Conservation (phyloP, 2,113 vertebrate genomes). For the Boulengeromyrus knoepffleri region DNA sequence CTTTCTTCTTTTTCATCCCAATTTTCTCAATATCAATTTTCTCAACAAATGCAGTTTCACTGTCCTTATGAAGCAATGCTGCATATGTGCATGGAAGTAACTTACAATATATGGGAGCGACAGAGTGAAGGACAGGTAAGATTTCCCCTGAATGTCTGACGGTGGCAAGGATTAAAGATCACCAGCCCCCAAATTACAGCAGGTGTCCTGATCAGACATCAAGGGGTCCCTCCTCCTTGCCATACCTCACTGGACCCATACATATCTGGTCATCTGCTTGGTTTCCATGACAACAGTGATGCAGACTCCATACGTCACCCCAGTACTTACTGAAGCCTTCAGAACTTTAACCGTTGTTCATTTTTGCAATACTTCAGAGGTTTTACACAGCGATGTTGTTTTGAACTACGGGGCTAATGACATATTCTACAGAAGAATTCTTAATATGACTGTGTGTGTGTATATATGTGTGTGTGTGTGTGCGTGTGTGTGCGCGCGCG, state of each 20-base stretch:
- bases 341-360: neutral
- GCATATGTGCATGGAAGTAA: neutral
- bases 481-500: neutral
- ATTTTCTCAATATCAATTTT: neutral
- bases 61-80: neutral
- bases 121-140: neutral
- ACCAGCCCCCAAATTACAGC: neutral
- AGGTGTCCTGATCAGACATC: neutral
- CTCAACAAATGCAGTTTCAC: neutral
- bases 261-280: neutral
- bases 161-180: neutral
- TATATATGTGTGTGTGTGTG: neutral
- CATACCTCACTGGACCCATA: neutral
- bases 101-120: neutral
- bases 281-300: neutral
- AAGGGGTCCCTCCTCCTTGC: neutral
- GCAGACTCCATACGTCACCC: neutral
- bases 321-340: neutral
- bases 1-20: neutral
- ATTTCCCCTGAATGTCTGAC: neutral
- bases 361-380: neutral
- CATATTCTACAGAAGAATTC: neutral
- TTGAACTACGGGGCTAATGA: neutral
- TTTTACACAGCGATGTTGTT: neutral
- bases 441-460: neutral